Conservation (phyloP, 2,888 invertebrate species). For the Epinotia nisella region DNA sequence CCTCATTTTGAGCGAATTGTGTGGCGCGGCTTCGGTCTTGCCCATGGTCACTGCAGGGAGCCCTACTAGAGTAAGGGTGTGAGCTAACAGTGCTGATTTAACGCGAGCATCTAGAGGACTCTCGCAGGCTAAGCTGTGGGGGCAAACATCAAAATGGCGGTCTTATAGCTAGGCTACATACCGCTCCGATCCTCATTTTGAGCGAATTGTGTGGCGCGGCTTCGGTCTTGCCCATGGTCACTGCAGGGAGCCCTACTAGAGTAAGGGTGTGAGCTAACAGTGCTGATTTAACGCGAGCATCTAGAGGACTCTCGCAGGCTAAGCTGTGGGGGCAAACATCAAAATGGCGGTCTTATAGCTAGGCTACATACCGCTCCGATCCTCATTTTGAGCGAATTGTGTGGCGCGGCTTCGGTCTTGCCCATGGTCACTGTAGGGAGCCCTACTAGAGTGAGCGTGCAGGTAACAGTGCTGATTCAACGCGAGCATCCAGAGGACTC, state of each 20-base stretch:
- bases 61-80: conserved; percentile 96
- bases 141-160: too few relatives aligned
- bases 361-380: conserved; percentile 75
- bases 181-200: conserved; percentile 79
- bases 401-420: conserved; percentile 67
- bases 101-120: conserved; percentile 96
- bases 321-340: too few relatives aligned
- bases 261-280: conserved; percentile 95
- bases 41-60: conserved; percentile 91
- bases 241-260: conserved; percentile 94
- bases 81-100: conserved; percentile 95
- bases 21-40: conserved; percentile 67
- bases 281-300: conserved; percentile 96
- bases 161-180: too few relatives aligned
- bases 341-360: too few relatives aligned
- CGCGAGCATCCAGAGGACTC: conserved; percentile 95
- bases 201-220: conserved; percentile 65
- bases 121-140: conserved; percentile 92
- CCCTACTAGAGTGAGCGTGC: conserved; percentile 96
- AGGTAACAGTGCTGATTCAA: conserved; percentile 95
- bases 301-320: conserved; percentile 96
- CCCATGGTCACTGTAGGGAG: conserved; percentile 91
- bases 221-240: conserved; percentile 86
- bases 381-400: conserved; percentile 73
- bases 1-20: conserved; percentile 73